Evolutionary conservation across 2,888 invertebrate genomes (phyloP), one percentile per base, ranked within the genome.

Genomic region (Microplitis deprimator): DNA sequence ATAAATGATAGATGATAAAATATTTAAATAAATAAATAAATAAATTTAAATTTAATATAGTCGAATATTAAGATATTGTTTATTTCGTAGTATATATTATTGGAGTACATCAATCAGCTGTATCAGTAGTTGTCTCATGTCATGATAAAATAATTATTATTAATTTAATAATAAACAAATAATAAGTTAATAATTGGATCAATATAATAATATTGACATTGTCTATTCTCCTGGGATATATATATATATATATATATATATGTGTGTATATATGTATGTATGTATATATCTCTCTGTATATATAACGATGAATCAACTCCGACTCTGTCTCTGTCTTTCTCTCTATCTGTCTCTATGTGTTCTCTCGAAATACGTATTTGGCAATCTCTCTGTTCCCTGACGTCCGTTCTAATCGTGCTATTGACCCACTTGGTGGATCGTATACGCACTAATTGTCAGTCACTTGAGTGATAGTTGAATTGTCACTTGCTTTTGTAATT

Each of bases 351-450:
- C 50, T 50, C 8, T 50, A 4, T 50, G 8, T 65, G 65, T 65
- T 38, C 20, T 29, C 20, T 65, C 29, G 65, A 65, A 65, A 65
- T 65, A 65, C 29, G 70, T 50, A 70, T 17, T 38, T 16, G 20
- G 68, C 40, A 50, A 59, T 17, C 70, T 70, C 59, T 73, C 65
- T 40, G 73, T 73, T 41, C 65, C 64, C 73, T 50, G n/a, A 73
- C 64, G 65, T 73, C 64, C 73, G 17, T 59, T 62, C 61, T 72
- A 70, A 70, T 70, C 70, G 73, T 64, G 50, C 73, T 73, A 74
- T 74, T 74, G 73, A 74, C 73, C 73, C 67, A 74, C 73, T 74
- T 68, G 73, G 65, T 65, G 65, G 39, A 73, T 62, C 73, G 65
- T 73, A 65, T 68, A 68, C 68, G 38, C 73, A 67, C 67, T 74